These are phyloP conservation scores for Caiman crocodilus DNA, from an alignment of 2,797 vertebrate species.

Conservation along the genomic window DNA sequence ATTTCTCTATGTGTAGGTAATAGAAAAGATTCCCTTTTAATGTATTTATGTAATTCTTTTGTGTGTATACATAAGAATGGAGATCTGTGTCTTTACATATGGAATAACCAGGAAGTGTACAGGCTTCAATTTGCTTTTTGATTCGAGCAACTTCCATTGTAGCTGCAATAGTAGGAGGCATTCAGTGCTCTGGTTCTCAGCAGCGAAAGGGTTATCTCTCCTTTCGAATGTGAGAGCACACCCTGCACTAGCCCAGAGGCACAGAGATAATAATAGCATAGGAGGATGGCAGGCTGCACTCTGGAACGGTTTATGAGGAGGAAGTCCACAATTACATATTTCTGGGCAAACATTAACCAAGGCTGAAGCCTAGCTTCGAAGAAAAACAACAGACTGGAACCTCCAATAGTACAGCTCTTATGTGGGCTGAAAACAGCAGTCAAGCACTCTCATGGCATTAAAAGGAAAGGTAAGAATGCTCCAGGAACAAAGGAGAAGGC, in stretches of 20 bases:
- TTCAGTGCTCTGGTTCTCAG: slow-evolving; percentile 24
- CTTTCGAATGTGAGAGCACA: slow-evolving; percentile 58
- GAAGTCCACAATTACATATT: slow-evolving; percentile 92
- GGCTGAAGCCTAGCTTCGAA: slow-evolving; percentile 81
- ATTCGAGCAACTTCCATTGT: not conserved
- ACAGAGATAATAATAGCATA: slow-evolving; percentile 85
- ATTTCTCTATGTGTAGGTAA: too few relatives aligned
- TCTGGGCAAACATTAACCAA: slow-evolving; percentile 93
- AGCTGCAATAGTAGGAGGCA: slow-evolving; percentile 21
- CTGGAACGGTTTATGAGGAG: slow-evolving; percentile 90
- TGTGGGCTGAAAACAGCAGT: slow-evolving; percentile 67
- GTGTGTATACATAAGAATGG: too few relatives aligned
- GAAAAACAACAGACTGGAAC: slow-evolving; percentile 79
- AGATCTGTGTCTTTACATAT: too few relatives aligned
- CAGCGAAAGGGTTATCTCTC: slow-evolving; percentile 72
- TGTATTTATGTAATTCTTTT: too few relatives aligned
- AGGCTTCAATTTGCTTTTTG: too few relatives aligned
- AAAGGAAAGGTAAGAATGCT: slow-evolving; percentile 37
- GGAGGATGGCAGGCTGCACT: slow-evolving; percentile 83
- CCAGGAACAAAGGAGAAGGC: not conserved
- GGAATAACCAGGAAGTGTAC: too few relatives aligned
- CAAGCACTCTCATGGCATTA: slow-evolving; percentile 1
- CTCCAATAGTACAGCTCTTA: slow-evolving; percentile 69
- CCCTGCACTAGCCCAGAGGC: slow-evolving; percentile 75
- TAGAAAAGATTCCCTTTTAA: too few relatives aligned